Evolutionary conservation across 23 tunicate species (phyloP).

Genomic region (Ascidia mentula): DNA sequence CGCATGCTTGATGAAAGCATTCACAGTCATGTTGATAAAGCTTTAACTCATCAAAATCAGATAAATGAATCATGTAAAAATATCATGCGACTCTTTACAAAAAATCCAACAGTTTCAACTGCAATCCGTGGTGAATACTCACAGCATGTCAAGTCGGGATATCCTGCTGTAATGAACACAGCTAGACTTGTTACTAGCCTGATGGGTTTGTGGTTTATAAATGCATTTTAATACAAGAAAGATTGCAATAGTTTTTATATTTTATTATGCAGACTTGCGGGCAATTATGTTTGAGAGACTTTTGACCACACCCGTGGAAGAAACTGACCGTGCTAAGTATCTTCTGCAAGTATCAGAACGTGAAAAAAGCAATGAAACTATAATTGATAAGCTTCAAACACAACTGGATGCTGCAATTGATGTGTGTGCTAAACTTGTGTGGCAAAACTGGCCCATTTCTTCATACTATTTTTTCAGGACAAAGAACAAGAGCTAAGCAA

Average conservation of each 20-base stretch:
- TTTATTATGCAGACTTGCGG: constrained; percentile 54
- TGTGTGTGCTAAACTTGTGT: constrained; percentile 17
- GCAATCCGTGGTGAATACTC: constrained; percentile 40
- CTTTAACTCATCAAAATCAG: constrained; percentile 20
- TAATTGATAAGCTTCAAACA: constrained; percentile 68
- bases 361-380: constrained; percentile 64
- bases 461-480: constrained; percentile 54
- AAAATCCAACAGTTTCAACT: constrained; percentile 55
- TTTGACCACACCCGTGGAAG: constrained; percentile 87
- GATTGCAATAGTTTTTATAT: no score
- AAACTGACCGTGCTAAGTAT: constrained; percentile 60
- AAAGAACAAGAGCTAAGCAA: constrained; percentile 88
- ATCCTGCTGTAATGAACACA: background rate
- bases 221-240: background rate
- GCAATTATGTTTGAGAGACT: constrained; percentile 69
- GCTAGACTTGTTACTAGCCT: background rate
- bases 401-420: constrained; percentile 88
- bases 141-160: background rate
- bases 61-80: constrained; percentile 61
- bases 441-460: no score
- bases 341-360: constrained; percentile 65
- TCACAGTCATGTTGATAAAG: background rate
- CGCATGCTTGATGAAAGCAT: constrained; percentile 23
- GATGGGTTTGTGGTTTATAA: background rate
- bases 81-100: constrained; percentile 54